phyloP scores from a whole-genome alignment of 1,140 invertebrate genomes.

The Steinernema khuongi region DNA sequence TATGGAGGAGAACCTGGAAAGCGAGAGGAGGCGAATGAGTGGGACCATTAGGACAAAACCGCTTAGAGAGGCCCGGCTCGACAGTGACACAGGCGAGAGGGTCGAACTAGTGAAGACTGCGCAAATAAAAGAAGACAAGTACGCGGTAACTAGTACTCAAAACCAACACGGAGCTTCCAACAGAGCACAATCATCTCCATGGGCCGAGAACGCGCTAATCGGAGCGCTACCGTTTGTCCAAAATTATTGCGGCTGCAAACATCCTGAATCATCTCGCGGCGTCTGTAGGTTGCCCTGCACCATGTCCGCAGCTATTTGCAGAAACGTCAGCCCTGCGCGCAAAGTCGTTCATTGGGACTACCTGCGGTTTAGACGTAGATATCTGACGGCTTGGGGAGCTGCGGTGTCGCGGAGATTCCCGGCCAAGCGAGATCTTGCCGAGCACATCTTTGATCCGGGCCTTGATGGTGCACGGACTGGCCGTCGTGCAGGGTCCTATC shows the following conservation, averaged over 20 bases:
- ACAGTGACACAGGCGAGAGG: neutral
- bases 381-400: slow-evolving; percentile 4
- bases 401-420: neutral
- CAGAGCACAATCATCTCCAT: neutral
- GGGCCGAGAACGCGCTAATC: neutral
- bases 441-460: neutral
- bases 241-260: neutral
- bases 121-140: slow-evolving; percentile 15
- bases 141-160: slow-evolving; percentile 6
- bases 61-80: neutral
- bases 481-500: neutral
- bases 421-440: slow-evolving; percentile 7
- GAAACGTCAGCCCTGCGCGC: neutral
- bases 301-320: neutral
- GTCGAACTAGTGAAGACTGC: slow-evolving; percentile 13
- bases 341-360: neutral
- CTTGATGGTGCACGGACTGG: neutral
- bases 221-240: neutral
- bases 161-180: neutral
- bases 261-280: neutral
- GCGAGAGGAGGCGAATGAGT: neutral
- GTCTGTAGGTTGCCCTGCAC: neutral
- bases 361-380: neutral
- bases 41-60: neutral
- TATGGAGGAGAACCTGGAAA: no score